These are phyloP conservation scores for Macaria notata DNA, from an alignment of 2,888 invertebrate genomes.

Conservation along the genomic window DNA sequence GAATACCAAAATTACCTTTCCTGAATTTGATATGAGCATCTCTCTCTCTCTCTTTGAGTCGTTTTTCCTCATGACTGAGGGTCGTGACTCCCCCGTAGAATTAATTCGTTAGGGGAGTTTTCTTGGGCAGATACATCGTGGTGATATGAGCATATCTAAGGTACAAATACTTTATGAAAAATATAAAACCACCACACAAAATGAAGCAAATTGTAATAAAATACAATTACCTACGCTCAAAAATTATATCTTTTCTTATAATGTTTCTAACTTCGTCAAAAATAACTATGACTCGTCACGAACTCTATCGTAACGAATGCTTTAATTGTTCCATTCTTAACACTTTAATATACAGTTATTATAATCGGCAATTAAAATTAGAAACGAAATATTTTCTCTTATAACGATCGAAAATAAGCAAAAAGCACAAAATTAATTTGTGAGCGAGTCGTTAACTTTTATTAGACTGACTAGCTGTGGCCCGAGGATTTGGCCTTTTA, in stretches of 20 bases:
- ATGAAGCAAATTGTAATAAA: background rate
- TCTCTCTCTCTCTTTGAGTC: too few species aligned
- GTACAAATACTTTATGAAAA: too few species aligned
- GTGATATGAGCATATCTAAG: too few species aligned
- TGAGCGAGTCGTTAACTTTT: slow-evolving; percentile 46
- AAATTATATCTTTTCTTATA: background rate
- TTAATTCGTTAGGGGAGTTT: too few species aligned
- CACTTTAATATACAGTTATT: slow-evolving; percentile 27
- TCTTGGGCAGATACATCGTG: too few species aligned
- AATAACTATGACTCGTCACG: slow-evolving; percentile 19
- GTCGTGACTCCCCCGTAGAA: too few species aligned
- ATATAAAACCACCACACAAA: background rate
- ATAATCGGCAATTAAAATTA: slow-evolving; percentile 29
- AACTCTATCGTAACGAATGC: slow-evolving; percentile 22
- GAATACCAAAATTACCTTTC: too few species aligned
- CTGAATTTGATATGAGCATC: too few species aligned
- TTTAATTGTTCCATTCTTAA: slow-evolving; percentile 25
- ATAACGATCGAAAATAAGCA: slow-evolving; percentile 23
- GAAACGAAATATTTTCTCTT: slow-evolving; percentile 26
- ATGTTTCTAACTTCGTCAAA: slow-evolving; percentile 1
- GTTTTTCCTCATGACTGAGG: too few species aligned
- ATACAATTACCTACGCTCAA: too few species aligned
- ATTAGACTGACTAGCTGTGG: slow-evolving; percentile 30
- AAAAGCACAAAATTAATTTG: slow-evolving; percentile 26
- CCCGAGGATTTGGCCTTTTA: slow-evolving; percentile 11